Evolutionary conservation across 1,140 invertebrate species (phyloP).

Genomic region (Drosophila ambigua): DNA sequence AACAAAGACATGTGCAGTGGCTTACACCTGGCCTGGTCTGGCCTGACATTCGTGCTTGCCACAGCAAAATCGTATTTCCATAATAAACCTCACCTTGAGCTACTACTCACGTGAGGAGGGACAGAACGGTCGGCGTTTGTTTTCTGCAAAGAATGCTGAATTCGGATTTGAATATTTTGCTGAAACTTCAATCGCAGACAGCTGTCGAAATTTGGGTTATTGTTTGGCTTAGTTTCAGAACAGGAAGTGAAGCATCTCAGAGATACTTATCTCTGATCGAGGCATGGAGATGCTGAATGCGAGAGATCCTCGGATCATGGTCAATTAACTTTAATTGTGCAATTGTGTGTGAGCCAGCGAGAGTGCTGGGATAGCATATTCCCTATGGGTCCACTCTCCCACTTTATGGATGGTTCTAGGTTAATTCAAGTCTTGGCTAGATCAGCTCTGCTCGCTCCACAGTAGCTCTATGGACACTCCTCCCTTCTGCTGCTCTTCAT

Average conservation of each 20-base stretch:
- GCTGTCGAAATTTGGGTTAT: slow-evolving; percentile 44
- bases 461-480: neutral
- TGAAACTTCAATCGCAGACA: slow-evolving; percentile 30
- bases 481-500: slow-evolving; percentile 5
- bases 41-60: slow-evolving; percentile 37
- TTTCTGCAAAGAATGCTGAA: slow-evolving; percentile 34
- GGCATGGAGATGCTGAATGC: slow-evolving; percentile 35
- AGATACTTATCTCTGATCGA: slow-evolving; percentile 37
- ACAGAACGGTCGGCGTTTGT: slow-evolving; percentile 1
- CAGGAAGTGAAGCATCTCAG: slow-evolving; percentile 47
- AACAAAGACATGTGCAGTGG: slow-evolving; percentile 39
- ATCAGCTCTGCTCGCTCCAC: neutral
- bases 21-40: slow-evolving; percentile 45
- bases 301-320: slow-evolving; percentile 29
- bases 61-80: slow-evolving; percentile 47
- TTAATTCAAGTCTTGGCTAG: neutral
- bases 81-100: slow-evolving; percentile 72
- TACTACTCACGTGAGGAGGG: slow-evolving; percentile 49
- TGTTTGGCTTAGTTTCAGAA: slow-evolving; percentile 24
- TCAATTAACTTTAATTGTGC: slow-evolving; percentile 72
- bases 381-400: neutral
- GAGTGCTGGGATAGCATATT: neutral
- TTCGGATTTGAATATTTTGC: slow-evolving; percentile 33
- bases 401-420: neutral
- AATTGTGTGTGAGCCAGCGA: slow-evolving; percentile 46